A percentile compares a stretch with the other conserved stretches of the same genome.
phyloP scores from a whole-genome alignment of 2,113 vertebrate genomes.

The Platysternon megacephalum region DNA sequence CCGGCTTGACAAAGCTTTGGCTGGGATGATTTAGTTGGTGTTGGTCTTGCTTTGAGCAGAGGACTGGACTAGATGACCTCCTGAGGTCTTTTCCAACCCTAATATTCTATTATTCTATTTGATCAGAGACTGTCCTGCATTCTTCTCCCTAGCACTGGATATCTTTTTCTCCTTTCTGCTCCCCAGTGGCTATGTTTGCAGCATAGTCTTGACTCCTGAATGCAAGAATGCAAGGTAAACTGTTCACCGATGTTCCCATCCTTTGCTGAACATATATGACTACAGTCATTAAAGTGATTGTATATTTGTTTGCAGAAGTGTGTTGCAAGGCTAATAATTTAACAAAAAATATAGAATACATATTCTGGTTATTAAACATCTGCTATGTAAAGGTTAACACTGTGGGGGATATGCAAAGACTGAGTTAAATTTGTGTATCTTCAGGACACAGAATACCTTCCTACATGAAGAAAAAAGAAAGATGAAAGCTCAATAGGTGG shows the following conservation, averaged over 20 bases:
- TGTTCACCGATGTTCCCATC: background rate
- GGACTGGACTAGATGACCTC: no score
- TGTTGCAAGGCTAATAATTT: background rate
- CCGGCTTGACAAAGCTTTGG: no score
- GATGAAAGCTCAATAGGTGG: background rate
- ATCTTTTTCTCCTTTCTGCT: background rate
- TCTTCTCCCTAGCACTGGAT: background rate
- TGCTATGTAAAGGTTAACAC: background rate
- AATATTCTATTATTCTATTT: background rate
- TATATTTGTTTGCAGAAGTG: background rate
- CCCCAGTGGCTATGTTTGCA: background rate
- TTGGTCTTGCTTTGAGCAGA: no score
- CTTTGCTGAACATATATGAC: background rate
- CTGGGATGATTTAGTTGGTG: no score
- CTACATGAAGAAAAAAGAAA: background rate
- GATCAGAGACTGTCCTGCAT: background rate
- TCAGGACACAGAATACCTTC: background rate
- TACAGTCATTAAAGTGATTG: background rate
- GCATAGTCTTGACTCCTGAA: background rate
- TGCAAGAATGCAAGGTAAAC: fast-evolving
- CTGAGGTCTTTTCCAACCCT: no score
- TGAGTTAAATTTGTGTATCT: background rate
- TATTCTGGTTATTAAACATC: background rate
- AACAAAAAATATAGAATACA: background rate
- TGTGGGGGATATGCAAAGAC: background rate